These are phyloP conservation scores for Channa maculata DNA, from an alignment of 2,113 vertebrate species.

Conservation along the genomic window DNA sequence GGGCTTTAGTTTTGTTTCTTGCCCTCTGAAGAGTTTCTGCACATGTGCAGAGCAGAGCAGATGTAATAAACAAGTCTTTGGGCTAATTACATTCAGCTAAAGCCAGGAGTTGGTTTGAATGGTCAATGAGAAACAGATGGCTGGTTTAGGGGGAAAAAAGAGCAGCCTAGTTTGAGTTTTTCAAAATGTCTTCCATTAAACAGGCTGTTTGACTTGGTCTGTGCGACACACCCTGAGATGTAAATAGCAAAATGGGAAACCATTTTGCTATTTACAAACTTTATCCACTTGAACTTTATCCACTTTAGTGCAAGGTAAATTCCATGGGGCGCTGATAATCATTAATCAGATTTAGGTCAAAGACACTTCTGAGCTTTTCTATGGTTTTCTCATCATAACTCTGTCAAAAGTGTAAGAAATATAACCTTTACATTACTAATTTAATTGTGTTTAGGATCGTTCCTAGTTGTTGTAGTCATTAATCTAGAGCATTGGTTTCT, in stretches of 20 bases:
- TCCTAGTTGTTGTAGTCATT: too few species aligned
- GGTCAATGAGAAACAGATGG: conserved; percentile 70
- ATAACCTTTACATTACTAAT: too few species aligned
- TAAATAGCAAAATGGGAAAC: neutral
- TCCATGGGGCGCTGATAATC: conserved; percentile 46
- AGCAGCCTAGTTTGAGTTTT: conserved; percentile 17
- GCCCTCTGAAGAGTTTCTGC: neutral
- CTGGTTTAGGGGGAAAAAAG: conserved; percentile 1
- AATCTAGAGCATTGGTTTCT: too few species aligned
- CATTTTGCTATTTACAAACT: conserved; percentile 46
- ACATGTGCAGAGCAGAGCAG: conserved; percentile 19
- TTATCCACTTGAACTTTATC: conserved; percentile 62
- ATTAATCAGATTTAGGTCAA: conserved; percentile 62
- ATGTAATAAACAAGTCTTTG: conserved; percentile 34
- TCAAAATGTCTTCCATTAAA: conserved; percentile 41
- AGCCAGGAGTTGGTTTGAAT: conserved; percentile 35
- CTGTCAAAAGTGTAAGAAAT: too few species aligned
- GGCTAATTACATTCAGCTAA: conserved; percentile 48
- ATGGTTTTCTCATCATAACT: too few species aligned
- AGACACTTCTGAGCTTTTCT: neutral
- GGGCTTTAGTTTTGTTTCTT: conserved; percentile 21
- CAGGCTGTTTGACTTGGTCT: conserved; percentile 15
- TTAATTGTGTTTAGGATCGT: too few species aligned
- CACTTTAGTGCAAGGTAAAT: conserved; percentile 27
- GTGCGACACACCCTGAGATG: conserved; percentile 56